Percentiles rank a stretch among this genome's conserved stretches.
Evolutionary conservation across 2,888 invertebrate genomes (phyloP).

Genomic region (Calameuta filiformis): DNA sequence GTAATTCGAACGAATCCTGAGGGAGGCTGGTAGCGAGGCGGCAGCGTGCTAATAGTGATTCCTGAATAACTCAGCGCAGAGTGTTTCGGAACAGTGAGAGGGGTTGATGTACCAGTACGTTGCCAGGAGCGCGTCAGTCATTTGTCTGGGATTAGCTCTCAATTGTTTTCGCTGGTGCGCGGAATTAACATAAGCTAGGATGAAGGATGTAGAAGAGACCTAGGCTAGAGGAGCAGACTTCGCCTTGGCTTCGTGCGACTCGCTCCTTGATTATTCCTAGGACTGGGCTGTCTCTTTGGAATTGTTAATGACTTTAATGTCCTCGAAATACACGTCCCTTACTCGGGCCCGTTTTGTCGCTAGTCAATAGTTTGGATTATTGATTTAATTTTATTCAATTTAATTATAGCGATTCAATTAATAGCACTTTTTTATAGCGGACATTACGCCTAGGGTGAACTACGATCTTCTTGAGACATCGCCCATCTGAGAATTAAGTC

Average conservation of each 20-base stretch:
- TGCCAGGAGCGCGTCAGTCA: slow-evolving; percentile 53
- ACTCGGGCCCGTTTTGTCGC: neutral
- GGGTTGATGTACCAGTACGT: neutral
- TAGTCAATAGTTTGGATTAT: neutral
- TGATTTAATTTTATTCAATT: neutral
- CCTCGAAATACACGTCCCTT: neutral
- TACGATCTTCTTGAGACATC: neutral
- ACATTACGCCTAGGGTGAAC: neutral
- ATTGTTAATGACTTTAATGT: slow-evolving; percentile 45
- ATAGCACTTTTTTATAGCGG: neutral
- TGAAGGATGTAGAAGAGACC: slow-evolving; percentile 59
- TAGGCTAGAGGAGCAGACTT: neutral
- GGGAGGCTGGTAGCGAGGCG: neutral
- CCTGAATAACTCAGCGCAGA: neutral
- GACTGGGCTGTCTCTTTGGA: slow-evolving; percentile 32
- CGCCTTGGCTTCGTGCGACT: slow-evolving; percentile 24
- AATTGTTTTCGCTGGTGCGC: slow-evolving; percentile 59
- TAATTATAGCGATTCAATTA: neutral
- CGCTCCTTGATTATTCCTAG: slow-evolving; percentile 51
- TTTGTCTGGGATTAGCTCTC: slow-evolving; percentile 65
- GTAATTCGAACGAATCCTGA: neutral
- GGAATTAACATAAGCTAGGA: slow-evolving; percentile 66
- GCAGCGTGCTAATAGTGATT: neutral
- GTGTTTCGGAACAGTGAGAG: neutral
- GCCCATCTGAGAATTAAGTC: neutral